A percentile compares a stretch with the other conserved stretches of the same genome.
These are phyloP conservation scores for Psittacula derbiana DNA, from an alignment of 2,797 vertebrate genomes.

Conservation along the genomic window DNA sequence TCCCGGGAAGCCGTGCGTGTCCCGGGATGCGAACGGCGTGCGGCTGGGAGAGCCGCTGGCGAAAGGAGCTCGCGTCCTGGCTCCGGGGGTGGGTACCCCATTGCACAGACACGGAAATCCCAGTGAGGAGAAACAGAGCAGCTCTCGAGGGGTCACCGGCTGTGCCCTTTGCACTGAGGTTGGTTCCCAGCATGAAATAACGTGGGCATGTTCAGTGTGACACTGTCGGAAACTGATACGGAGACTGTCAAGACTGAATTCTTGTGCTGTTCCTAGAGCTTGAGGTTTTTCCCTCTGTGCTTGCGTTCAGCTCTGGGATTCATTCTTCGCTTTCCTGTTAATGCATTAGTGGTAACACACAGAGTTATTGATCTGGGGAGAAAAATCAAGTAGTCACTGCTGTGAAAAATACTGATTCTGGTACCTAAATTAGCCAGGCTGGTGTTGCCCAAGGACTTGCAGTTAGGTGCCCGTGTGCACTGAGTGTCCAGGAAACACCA, in stretches of 20 bases:
- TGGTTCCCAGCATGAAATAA: background rate
- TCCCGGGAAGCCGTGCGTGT: background rate
- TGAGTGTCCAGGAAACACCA: background rate
- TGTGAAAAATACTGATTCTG: background rate
- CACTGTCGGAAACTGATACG: background rate
- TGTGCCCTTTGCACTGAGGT: background rate
- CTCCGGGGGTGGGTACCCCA: rapidly evolving
- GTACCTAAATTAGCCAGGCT: background rate
- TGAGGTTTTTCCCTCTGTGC: background rate
- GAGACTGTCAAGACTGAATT: background rate
- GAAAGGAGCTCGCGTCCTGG: rapidly evolving
- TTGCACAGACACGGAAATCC: background rate
- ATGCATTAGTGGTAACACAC: background rate
- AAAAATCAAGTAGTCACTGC: background rate
- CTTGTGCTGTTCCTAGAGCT: background rate
- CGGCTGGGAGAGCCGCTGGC: background rate
- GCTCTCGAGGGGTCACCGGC: rapidly evolving
- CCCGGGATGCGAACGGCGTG: rapidly evolving
- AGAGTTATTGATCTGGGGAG: background rate
- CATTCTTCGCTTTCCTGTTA: background rate
- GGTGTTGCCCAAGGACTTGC: background rate
- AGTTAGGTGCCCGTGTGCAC: background rate
- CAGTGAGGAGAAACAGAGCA: background rate
- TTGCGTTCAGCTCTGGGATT: background rate
- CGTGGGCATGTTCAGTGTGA: background rate